Evolutionary conservation across 2,888 invertebrate species (phyloP).

Genomic region (Lepeophtheirus nordmannii): DNA sequence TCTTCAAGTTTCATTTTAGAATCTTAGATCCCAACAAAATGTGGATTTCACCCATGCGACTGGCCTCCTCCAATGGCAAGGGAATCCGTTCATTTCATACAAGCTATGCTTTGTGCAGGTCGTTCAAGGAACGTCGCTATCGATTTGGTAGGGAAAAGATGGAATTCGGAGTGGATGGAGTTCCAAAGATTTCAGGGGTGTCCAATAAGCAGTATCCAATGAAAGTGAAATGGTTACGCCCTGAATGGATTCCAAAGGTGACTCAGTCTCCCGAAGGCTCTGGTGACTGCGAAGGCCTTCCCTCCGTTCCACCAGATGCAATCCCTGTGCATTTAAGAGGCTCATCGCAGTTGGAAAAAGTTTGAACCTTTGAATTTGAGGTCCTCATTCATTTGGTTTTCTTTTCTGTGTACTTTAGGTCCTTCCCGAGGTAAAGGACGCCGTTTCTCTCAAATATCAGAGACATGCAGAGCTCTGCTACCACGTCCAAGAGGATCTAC

Average conservation of each 20-base stretch:
- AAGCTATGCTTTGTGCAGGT: not conserved
- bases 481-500: not conserved
- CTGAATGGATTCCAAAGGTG: not conserved
- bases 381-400: no score
- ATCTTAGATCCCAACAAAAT: not conserved
- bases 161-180: not conserved
- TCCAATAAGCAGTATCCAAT: constrained; percentile 5
- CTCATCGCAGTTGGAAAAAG: not conserved
- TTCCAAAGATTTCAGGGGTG: not conserved
- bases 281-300: not conserved
- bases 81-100: not conserved
- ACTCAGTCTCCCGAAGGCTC: not conserved
- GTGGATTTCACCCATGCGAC: constrained; percentile 3
- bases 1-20: no score
- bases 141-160: not conserved
- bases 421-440: not conserved
- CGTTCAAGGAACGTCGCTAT: not conserved
- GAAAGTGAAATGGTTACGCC: not conserved
- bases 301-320: not conserved
- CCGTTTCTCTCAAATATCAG: not conserved
- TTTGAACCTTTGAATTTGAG: no score
- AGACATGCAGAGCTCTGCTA: not conserved
- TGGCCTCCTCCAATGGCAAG: not conserved
- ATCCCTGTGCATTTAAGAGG: not conserved
- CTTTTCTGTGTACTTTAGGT: no score